Conservation (phyloP, 2,113 vertebrate species). For the Oreochromis tanganicae region DNA sequence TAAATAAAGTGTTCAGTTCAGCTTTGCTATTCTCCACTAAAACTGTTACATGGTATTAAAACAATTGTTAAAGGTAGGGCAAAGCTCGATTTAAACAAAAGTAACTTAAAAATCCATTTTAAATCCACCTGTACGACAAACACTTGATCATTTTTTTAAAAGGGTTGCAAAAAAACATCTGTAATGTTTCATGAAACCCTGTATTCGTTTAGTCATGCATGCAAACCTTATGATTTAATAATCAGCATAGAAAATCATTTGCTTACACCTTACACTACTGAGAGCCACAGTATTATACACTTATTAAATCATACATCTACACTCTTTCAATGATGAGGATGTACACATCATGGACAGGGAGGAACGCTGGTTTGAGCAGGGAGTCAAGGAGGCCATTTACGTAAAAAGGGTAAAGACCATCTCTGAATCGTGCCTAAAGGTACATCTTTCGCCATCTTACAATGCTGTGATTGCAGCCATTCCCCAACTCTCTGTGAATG, state of each 20-base stretch:
- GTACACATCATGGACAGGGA: background rate
- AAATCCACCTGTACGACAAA: background rate
- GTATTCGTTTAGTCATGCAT: background rate
- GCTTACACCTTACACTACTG: background rate
- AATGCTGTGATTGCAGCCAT: background rate
- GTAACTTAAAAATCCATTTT: background rate
- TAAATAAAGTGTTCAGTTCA: background rate
- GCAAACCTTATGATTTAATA: background rate
- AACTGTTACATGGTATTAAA: background rate
- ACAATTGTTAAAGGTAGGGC: background rate
- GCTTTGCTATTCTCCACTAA: background rate
- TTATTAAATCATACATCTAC: background rate
- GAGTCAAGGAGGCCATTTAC: background rate
- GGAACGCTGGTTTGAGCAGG: background rate
- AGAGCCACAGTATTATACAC: background rate
- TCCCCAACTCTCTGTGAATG: background rate
- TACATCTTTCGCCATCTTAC: background rate
- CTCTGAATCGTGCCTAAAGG: background rate
- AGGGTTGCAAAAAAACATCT: background rate
- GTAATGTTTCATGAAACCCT: background rate
- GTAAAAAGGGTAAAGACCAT: background rate
- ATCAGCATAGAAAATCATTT: background rate
- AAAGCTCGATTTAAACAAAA: background rate
- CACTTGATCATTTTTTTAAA: background rate
- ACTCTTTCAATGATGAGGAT: background rate